These are phyloP conservation scores for Grallaria varia DNA, from an alignment of 2,113 vertebrate genomes.

Conservation along the genomic window DNA sequence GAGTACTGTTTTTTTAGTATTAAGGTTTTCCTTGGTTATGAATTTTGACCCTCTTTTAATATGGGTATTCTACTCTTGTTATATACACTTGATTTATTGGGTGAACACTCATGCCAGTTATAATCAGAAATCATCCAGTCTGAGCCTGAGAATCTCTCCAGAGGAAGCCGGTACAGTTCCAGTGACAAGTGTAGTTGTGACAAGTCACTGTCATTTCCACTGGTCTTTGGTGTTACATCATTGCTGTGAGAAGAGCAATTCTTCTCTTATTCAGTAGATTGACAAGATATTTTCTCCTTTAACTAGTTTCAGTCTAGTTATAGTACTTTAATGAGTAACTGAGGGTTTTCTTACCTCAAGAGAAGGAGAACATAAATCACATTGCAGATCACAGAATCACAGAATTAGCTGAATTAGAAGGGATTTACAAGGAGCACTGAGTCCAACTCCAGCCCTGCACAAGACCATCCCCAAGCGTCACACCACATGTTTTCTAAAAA, in stretches of 20 bases:
- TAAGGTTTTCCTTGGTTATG: not conserved
- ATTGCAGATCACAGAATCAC: not conserved
- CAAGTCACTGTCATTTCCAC: not conserved
- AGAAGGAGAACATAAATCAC: not conserved
- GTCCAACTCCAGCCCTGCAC: not conserved
- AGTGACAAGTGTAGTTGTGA: fast-evolving
- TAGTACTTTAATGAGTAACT: not conserved
- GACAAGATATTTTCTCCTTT: not conserved
- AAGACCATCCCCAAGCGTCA: not conserved
- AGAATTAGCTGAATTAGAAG: not conserved
- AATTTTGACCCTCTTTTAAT: not conserved
- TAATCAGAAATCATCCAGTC: not conserved
- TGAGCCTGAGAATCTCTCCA: not conserved
- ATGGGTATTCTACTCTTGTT: not conserved
- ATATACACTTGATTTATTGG: not conserved
- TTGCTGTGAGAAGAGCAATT: not conserved
- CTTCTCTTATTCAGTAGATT: not conserved
- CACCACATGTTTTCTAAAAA: not conserved
- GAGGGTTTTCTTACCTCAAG: not conserved
- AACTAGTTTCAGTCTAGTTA: not conserved
- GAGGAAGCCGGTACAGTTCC: not conserved
- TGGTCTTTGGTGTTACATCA: not conserved
- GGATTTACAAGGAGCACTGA: not conserved
- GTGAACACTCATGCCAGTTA: not conserved
- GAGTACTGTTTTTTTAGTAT: not conserved